Evolutionary conservation across 2,113 vertebrate species (phyloP), one percentile per base, ranked within the genome.

Genomic region (Nettapus auritus): DNA sequence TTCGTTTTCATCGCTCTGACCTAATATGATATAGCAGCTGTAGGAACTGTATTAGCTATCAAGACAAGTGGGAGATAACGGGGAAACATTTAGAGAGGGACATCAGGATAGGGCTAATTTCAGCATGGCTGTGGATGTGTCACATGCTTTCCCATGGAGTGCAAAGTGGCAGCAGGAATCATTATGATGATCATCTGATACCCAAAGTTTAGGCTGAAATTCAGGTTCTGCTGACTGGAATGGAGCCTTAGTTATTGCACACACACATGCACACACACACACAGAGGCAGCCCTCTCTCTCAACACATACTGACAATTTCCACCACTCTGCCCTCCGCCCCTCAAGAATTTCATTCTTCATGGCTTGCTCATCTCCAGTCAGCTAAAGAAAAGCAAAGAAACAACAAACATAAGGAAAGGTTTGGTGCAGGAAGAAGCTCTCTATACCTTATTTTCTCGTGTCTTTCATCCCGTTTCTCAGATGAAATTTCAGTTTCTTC

Each of bases 1-100:
- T 98, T 98, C 60, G 13, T 97, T 98, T 98, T 98, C 97, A 98
- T 97, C 63, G 60, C 97, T 93, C 93, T 97, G 97, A 97, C 97
- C 97, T 98, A 98, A 98, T 98, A 97, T 97, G 96, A 97, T 95
- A 95, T 42, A 97, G 97, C 89, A 86, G 75, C 92, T 85, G 80
- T 94, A 94, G 97, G 96, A 94, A 95, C 90, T 97, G 92, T 97
- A 96, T 98, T 98, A 98, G 92, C 95, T 97, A 94, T 97, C 96
- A 93, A 97, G 97, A 97, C 97, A 94, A 97, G 98, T 93, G 95
- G 81, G 96, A 98, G 98, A 98, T 98, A 98, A 97, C 62, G 11
- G 95, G 89, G 74, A 93, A 96, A 93, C 96, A 88, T 74, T 85
- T 78, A 94, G 75, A 93, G 93, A 92, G 90, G 91, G 89, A 88